Conservation (phyloP, 2,888 invertebrate species). For the Xiphydria camelus region DNA sequence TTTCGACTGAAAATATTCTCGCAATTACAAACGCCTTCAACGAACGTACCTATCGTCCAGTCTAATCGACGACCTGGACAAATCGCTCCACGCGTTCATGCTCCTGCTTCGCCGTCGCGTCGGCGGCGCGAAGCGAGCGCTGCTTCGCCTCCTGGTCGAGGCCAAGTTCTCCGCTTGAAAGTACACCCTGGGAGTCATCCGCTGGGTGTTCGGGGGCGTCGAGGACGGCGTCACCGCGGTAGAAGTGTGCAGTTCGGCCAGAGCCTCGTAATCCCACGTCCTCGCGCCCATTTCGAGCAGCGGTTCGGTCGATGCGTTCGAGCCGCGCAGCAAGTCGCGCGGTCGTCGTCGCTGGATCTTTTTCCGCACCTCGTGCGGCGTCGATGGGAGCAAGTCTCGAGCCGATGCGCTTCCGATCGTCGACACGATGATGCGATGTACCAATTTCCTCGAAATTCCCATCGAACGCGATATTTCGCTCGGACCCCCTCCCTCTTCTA, state of each 20-base stretch:
- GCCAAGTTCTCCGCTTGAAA: conserved; percentile 60
- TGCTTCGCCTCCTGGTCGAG: conserved; percentile 49
- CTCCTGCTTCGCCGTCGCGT: conserved; percentile 63
- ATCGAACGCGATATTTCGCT: no score
- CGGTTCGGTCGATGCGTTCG: conserved; percentile 46
- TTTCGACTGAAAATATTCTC: no score
- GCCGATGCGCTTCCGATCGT: no score
- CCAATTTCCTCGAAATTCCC: no score
- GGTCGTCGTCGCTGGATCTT: not conserved
- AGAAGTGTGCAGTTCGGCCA: conserved; percentile 50
- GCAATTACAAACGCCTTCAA: no score
- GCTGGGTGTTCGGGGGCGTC: conserved; percentile 43
- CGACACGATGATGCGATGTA: no score
- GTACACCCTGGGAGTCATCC: conserved; percentile 63
- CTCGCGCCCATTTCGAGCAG: conserved; percentile 58
- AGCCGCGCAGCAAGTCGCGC: conserved; percentile 30
- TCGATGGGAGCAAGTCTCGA: no score
- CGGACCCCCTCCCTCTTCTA: no score
- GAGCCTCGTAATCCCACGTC: conserved; percentile 53
- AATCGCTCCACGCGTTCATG: conserved; percentile 88
- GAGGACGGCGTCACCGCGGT: conserved; percentile 46
- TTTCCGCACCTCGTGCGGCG: no score
- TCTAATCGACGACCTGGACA: conserved; percentile 81
- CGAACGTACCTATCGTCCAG: conserved; percentile 71
- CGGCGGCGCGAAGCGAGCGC: conserved; percentile 21